Conservation (phyloP, 2,888 invertebrate genomes). For the Nomada flava region DNA sequence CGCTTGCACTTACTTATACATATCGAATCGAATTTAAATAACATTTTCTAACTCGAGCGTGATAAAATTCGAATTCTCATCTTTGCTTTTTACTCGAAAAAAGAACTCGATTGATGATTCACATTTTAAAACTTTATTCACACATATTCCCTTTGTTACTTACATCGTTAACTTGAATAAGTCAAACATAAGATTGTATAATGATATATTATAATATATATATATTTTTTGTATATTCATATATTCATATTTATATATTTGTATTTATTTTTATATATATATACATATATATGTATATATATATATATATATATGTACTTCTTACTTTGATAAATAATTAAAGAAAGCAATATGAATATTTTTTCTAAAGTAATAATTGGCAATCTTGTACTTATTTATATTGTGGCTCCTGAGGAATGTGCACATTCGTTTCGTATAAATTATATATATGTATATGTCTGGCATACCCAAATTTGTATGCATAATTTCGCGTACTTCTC, state of each 20-base stretch:
- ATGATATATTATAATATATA: constrained; percentile 78
- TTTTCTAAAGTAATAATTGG: constrained; percentile 79
- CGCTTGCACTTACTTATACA: constrained; percentile 29
- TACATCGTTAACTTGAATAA: constrained; percentile 82
- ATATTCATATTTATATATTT: constrained; percentile 69
- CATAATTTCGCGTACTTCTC: constrained; percentile 44
- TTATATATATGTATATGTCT: constrained; percentile 36
- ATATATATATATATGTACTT: constrained; percentile 53
- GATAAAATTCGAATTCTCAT: constrained; percentile 6
- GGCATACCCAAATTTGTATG: constrained; percentile 25
- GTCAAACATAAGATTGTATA: constrained; percentile 82
- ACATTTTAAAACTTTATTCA: constrained; percentile 84
- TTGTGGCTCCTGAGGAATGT: constrained; percentile 81
- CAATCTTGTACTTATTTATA: constrained; percentile 82
- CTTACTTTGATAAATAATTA: constrained; percentile 74
- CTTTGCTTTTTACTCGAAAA: constrained; percentile 21
- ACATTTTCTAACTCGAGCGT: background rate
- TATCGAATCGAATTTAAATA: background rate
- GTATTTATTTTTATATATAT: constrained; percentile 56
- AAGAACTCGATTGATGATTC: constrained; percentile 74
- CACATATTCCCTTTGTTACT: constrained; percentile 81
- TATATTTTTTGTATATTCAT: constrained; percentile 54
- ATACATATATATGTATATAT: constrained; percentile 54
- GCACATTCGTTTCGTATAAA: constrained; percentile 77
- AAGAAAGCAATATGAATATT: constrained; percentile 74